Percentiles rank a stretch among this genome's conserved stretches.
These are phyloP conservation scores for Sinocyclocheilus maitianheensis DNA, from an alignment of 2,113 vertebrate species.

Conservation along the genomic window DNA sequence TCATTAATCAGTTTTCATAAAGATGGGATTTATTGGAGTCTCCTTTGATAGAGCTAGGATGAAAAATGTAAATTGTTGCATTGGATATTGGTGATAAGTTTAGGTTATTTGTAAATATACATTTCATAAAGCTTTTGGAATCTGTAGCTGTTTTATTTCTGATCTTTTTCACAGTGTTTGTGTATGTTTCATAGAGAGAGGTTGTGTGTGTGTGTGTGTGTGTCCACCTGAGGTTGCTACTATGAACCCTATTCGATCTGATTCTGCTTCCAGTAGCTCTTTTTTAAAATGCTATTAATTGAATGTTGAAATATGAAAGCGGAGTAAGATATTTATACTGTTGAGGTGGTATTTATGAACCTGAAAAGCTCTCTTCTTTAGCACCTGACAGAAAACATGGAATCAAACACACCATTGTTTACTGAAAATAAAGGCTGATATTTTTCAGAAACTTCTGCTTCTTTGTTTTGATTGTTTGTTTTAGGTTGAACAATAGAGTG, in stretches of 20 bases:
- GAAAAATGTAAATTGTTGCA: slow-evolving; percentile 18
- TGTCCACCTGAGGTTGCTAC: slow-evolving; percentile 52
- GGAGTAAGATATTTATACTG: slow-evolving; percentile 75
- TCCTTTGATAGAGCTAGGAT: neutral
- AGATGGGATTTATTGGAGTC: neutral
- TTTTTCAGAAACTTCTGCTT: slow-evolving; percentile 67
- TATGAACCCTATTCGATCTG: slow-evolving; percentile 58
- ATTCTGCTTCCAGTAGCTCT: slow-evolving; percentile 39
- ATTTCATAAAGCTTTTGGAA: slow-evolving; percentile 47
- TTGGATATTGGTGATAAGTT: slow-evolving; percentile 48
- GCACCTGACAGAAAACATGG: slow-evolving; percentile 64
- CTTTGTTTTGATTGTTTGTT: neutral
- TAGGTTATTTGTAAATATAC: slow-evolving; percentile 67
- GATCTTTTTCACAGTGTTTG: slow-evolving; percentile 20
- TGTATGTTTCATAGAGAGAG: slow-evolving; percentile 33
- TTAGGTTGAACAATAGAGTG: neutral
- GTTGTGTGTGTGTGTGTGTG: slow-evolving; percentile 43
- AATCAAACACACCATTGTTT: slow-evolving; percentile 71
- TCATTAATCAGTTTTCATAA: slow-evolving; percentile 3
- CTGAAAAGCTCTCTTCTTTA: slow-evolving; percentile 55
- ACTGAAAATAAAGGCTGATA: slow-evolving; percentile 77
- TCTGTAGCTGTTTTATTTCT: slow-evolving; percentile 23
- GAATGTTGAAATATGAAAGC: slow-evolving; percentile 68
- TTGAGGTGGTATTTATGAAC: slow-evolving; percentile 74
- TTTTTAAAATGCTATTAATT: slow-evolving; percentile 60